Conservation (phyloP, 2,113 vertebrate species). For the Lepisosteus oculatus region DNA sequence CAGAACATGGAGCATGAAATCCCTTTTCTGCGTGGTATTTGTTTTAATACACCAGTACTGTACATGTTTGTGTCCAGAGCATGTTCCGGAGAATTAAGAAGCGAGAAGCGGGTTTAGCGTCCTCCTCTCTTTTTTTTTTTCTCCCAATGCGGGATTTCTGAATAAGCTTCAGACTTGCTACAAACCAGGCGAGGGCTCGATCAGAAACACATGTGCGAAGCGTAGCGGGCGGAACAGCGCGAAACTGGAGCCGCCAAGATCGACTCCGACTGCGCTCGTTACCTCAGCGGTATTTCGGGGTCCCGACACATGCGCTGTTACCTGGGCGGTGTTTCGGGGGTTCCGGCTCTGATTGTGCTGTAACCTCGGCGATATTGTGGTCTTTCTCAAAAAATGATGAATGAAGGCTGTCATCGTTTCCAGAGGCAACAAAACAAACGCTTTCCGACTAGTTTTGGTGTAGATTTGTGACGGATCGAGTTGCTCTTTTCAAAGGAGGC, state of each 20-base stretch:
- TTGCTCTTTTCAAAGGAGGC: no score
- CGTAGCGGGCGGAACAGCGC: conserved; percentile 55
- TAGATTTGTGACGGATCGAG: no score
- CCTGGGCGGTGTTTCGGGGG: no score
- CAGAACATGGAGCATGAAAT: no score
- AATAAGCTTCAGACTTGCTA: conserved; percentile 58
- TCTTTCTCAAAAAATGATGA: conserved; percentile 53
- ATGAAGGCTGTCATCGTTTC: conserved; percentile 50
- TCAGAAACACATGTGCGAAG: conserved; percentile 74
- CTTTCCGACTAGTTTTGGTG: conserved; percentile 3
- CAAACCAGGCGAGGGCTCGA: conserved; percentile 66
- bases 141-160: background rate
- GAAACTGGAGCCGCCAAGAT: conserved; percentile 51
- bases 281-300: conserved; percentile 9
- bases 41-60: no score
- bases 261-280: conserved; percentile 42
- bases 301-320: no score
- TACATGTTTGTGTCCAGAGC: conserved; percentile 25
- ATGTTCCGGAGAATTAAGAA: conserved; percentile 37
- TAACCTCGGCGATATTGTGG: conserved; percentile 50
- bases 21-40: no score
- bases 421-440: conserved; percentile 53
- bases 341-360: conserved; percentile 25
- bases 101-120: conserved; percentile 15
- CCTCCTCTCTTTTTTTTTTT: conserved; percentile 11